Percentiles rank a stretch among this genome's conserved stretches.
These are phyloP conservation scores for Squalus acanthias DNA, from an alignment of 2,797 vertebrate species.

Conservation along the genomic window DNA sequence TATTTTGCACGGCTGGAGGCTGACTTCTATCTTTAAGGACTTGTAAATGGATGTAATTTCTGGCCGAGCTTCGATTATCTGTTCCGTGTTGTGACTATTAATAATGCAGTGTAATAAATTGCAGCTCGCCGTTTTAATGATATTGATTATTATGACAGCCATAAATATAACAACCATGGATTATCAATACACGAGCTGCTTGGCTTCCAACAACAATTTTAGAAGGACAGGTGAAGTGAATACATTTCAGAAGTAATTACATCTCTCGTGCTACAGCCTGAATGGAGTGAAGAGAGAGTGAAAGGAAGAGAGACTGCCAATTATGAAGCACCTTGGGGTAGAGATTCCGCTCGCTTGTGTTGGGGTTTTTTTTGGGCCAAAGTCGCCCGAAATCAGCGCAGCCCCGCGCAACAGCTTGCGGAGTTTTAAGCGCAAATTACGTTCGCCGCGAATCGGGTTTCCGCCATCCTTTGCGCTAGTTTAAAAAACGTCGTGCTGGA, in stretches of 20 bases:
- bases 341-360: neutral
- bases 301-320: neutral
- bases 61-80: neutral
- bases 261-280: too few species aligned
- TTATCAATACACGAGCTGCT: neutral
- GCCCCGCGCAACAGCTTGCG: neutral
- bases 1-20: neutral
- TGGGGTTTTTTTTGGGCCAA: neutral
- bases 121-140: neutral
- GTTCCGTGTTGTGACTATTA: neutral
- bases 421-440: neutral
- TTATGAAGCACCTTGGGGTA: neutral
- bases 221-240: neutral
- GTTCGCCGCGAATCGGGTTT: neutral
- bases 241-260: neutral
- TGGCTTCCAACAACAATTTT: neutral
- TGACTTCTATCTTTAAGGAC: neutral
- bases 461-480: neutral
- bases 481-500: too few species aligned
- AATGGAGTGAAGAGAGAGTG: neutral
- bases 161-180: neutral
- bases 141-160: neutral
- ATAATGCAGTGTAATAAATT: neutral
- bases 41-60: constrained; percentile 23
- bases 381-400: neutral